Evolutionary conservation across 2,113 vertebrate species (phyloP).

Genomic region (Strix aluco): DNA sequence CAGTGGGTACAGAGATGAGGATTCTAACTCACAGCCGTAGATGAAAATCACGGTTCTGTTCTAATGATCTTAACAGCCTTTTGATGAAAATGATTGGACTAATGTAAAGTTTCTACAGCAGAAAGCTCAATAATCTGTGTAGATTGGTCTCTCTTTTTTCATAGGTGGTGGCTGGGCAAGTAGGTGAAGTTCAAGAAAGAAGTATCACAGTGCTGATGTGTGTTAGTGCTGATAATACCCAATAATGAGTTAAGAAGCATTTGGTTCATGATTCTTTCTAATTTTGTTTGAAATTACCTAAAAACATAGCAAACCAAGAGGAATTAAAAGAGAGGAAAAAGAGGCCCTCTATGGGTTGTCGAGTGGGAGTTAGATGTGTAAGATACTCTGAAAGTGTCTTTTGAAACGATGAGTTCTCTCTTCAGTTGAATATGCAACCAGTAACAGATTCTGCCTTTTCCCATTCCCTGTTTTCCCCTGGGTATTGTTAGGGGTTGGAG

Average conservation of each 20-base stretch:
- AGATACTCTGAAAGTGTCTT: neutral
- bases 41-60: neutral
- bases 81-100: neutral
- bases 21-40: neutral
- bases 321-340: neutral
- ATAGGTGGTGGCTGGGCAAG: neutral
- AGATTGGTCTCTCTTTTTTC: neutral
- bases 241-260: neutral
- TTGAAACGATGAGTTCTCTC: neutral
- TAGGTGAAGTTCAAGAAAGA: neutral
- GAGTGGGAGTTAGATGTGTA: neutral
- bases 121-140: neutral
- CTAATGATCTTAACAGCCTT: neutral
- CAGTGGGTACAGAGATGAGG: neutral
- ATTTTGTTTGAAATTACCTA: neutral
- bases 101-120: neutral
- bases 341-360: neutral
- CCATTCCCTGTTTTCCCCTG: constrained; percentile 3
- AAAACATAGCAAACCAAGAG: neutral
- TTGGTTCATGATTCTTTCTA: neutral
- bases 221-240: neutral
- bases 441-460: neutral
- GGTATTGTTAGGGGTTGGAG: neutral
- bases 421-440: neutral
- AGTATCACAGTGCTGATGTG: neutral